Evolutionary conservation across 2,113 vertebrate species (phyloP), one percentile per base, ranked within the genome.

Genomic region (Crotalus horridus): DNA sequence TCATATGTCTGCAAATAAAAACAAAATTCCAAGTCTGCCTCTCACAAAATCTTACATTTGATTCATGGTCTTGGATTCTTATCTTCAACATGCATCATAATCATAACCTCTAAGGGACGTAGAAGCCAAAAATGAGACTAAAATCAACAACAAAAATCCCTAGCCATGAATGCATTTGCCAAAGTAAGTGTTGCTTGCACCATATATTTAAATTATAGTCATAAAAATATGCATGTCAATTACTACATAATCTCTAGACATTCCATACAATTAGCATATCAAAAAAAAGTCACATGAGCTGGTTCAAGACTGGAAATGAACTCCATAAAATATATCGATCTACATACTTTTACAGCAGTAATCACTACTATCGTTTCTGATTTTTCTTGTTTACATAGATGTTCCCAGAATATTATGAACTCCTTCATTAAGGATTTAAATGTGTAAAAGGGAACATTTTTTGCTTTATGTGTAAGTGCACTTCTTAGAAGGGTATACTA

Each of bases 71-170:
- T 55, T 88, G 29, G 21, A 23, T 88, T 87, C 86, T 90, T 55
- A 59, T 88, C 59, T 92, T 93, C 91, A 93, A 89, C 87, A 94
- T 94, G 55, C 55, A 87, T 46, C 88, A 94, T 69, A 23, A 86
- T 87, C 89, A 92, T 89, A 89, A 89, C 87, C 94, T 56, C 85
- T 13, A 85, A 81, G 29, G 33, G 33, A 53, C 48, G 29, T 89
- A 86, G 26, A 55, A 86, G 17, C 51, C 85, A 55, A 56, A 29
- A 87, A 88, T 61, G 43, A 89, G n/a, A 64, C 74, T 21, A 89
- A 59, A 74, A 85, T 89, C 87, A 95, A 91, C 4, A 90, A 53
- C 8, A n/a, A n/a, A 86, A 56, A 46, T 51, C n/a, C 54, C 53
- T 89, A 48, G 33, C 3, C 43, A 61, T 85, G 39, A 4, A 85